A percentile compares a stretch with the other conserved stretches of the same genome.
Evolutionary conservation across 2,888 invertebrate genomes (phyloP).

Genomic region (Uloborus plumipes): DNA sequence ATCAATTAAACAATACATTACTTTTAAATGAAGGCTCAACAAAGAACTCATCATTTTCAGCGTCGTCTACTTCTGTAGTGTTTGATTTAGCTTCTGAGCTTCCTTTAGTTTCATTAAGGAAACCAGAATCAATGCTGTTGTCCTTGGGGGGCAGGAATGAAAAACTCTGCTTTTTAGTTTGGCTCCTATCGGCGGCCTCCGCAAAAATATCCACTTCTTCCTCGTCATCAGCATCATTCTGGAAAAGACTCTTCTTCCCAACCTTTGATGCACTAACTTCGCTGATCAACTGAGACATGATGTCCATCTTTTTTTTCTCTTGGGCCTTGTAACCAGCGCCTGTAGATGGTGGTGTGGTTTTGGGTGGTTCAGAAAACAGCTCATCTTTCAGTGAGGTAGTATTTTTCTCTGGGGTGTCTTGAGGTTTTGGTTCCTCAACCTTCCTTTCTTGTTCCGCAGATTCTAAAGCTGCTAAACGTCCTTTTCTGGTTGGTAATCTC

Average conservation of each 20-base stretch:
- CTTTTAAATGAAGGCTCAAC: slow-evolving; percentile 49
- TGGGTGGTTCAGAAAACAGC: slow-evolving; percentile 11
- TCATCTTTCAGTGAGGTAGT: neutral
- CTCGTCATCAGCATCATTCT: slow-evolving; percentile 21
- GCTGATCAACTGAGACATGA: slow-evolving; percentile 51
- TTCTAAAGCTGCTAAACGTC: slow-evolving; percentile 41
- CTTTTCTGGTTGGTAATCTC: slow-evolving; percentile 52
- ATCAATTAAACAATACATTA: slow-evolving; percentile 1
- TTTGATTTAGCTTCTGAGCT: slow-evolving; percentile 7
- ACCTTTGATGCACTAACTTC: slow-evolving; percentile 42
- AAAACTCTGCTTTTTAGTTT: slow-evolving; percentile 32
- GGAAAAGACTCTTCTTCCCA: slow-evolving; percentile 1
- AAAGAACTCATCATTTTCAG: slow-evolving; percentile 53
- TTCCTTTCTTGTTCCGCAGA: slow-evolving; percentile 26
- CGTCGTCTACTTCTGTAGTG: slow-evolving; percentile 13
- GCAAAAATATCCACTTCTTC: slow-evolving; percentile 46
- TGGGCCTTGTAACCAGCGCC: slow-evolving; percentile 16
- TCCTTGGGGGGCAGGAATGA: slow-evolving; percentile 28
- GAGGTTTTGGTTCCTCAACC: neutral
- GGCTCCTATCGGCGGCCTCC: slow-evolving; percentile 4
- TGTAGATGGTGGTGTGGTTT: neutral
- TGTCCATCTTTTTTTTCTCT: slow-evolving; percentile 54
- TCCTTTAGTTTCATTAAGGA: slow-evolving; percentile 1
- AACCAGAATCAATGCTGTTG: slow-evolving; percentile 2
- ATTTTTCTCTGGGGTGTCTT: neutral